Evolutionary conservation across 2,797 vertebrate genomes (phyloP).

Genomic region (Neosilurus mollespiculum): DNA sequence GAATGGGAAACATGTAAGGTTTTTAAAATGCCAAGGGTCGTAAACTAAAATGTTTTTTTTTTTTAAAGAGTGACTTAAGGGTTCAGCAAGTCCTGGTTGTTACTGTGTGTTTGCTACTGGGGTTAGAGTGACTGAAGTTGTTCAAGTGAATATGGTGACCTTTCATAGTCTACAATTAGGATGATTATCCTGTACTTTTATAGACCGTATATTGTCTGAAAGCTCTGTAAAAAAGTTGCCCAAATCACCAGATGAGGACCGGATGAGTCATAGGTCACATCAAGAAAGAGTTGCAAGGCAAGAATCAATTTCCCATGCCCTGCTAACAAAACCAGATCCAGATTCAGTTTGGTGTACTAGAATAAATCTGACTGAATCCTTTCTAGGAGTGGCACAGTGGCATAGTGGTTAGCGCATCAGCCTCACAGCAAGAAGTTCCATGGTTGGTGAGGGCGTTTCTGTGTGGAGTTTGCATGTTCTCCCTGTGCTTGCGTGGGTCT

Average conservation of each 20-base stretch:
- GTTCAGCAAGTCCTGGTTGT: neutral
- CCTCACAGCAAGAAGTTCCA: no score
- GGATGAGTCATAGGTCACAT: neutral
- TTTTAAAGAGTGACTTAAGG: neutral
- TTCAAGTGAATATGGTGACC: neutral
- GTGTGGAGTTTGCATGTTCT: no score
- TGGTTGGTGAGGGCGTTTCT: no score
- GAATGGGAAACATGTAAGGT: neutral
- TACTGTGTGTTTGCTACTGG: neutral
- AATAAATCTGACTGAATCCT: neutral
- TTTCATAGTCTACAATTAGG: neutral
- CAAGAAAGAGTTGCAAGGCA: neutral
- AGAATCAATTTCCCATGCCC: conserved; percentile 22
- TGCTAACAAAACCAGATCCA: conserved; percentile 19
- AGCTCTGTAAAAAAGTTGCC: neutral
- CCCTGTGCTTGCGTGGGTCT: no score
- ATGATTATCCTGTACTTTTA: neutral
- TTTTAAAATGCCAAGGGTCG: neutral
- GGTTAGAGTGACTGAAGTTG: neutral
- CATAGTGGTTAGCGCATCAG: no score
- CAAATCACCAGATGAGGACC: neutral
- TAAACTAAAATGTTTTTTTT: neutral
- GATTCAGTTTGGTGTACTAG: neutral
- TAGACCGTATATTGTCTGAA: neutral
- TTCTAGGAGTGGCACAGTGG: neutral